A percentile compares a stretch with the other conserved stretches of the same genome.
These are phyloP conservation scores for Calephelis perditalis DNA, from an alignment of 2,888 invertebrate genomes.

Conservation along the genomic window DNA sequence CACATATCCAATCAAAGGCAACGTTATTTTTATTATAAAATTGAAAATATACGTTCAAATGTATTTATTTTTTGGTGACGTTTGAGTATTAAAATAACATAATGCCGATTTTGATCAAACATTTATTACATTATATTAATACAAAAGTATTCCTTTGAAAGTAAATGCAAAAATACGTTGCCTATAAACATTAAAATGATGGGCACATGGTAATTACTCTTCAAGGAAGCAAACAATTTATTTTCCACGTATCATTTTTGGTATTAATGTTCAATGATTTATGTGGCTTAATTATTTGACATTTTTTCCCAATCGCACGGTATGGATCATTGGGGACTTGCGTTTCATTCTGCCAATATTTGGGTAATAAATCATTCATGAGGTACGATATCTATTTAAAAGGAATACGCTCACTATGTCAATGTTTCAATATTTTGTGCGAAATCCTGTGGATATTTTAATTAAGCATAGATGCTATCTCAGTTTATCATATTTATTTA, in stretches of 20 bases:
- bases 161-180: too few species aligned
- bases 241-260: background rate
- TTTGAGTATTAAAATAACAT: too few species aligned
- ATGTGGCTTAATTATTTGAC: conserved; percentile 16
- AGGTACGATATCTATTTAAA: conserved; percentile 46
- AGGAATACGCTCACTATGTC: conserved; percentile 40
- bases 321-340: conserved; percentile 22
- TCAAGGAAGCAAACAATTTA: conserved; percentile 14
- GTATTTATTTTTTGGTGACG: too few species aligned
- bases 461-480: background rate
- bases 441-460: background rate
- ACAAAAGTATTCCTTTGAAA: too few species aligned
- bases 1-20: too few species aligned
- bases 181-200: too few species aligned
- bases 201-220: background rate
- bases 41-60: too few species aligned
- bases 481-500: too few species aligned
- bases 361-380: conserved; percentile 48
- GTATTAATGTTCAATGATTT: conserved; percentile 11
- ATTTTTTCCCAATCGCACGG: conserved; percentile 3
- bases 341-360: conserved; percentile 35
- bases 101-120: too few species aligned
- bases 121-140: too few species aligned
- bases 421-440: conserved; percentile 19
- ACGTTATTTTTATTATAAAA: too few species aligned